Evolutionary conservation across 2,113 vertebrate genomes (phyloP).

Genomic region (Ctenomys sociabilis): DNA sequence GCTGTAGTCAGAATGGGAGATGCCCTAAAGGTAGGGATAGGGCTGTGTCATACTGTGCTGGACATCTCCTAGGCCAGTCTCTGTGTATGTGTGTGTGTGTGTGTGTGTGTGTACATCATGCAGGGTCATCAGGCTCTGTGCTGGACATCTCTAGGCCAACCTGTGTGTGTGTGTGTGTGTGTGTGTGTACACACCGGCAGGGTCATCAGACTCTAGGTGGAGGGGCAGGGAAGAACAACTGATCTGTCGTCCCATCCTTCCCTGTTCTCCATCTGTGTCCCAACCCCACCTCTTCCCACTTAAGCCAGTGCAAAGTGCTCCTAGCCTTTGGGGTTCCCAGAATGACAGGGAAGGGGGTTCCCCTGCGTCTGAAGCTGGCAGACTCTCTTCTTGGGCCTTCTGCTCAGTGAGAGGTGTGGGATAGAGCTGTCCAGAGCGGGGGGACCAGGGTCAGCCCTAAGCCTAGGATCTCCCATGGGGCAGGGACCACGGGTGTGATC

Average conservation of each 20-base stretch:
- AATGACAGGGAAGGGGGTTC: not conserved
- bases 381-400: not conserved
- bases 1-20: not conserved
- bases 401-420: too few relatives aligned
- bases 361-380: not conserved
- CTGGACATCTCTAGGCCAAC: too few relatives aligned
- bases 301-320: not conserved
- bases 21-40: not conserved
- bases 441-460: not conserved
- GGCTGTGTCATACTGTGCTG: not conserved
- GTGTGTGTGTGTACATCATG: not conserved
- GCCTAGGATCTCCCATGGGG: not conserved
- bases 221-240: not conserved
- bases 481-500: fast-evolving
- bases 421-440: not conserved
- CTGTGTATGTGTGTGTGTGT: not conserved
- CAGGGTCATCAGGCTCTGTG: not conserved
- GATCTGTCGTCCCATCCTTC: not conserved
- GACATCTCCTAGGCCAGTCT: not conserved
- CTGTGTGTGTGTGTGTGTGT: not conserved
- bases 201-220: not conserved
- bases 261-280: not conserved
- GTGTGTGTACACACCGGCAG: not conserved
- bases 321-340: not conserved
- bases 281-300: not conserved